phyloP scores from a whole-genome alignment of 2,113 vertebrate genomes.

The Coturnix japonica region DNA sequence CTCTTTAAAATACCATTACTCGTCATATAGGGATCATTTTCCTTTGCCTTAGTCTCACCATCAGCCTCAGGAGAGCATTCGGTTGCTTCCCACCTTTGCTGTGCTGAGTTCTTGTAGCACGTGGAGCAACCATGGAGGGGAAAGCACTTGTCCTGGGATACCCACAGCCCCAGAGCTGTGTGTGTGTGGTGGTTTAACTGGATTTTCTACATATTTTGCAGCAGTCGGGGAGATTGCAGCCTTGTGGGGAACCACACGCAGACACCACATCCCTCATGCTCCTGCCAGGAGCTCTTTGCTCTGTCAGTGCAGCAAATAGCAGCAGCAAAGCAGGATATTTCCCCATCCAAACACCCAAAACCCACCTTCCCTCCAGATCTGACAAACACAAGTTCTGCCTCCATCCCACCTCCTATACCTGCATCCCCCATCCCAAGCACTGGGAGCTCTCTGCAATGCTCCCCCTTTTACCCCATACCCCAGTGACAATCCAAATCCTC shows the following conservation, averaged over 20 bases:
- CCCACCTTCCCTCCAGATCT: neutral
- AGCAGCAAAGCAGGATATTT: rapidly evolving
- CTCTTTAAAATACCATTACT: neutral
- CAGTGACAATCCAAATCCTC: neutral
- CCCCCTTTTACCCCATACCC: neutral
- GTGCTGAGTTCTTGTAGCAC: neutral
- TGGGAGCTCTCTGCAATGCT: neutral
- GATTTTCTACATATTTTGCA: neutral
- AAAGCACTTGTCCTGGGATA: neutral
- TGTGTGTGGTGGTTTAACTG: neutral
- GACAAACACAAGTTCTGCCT: neutral
- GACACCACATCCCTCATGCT: neutral
- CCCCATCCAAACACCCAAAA: neutral
- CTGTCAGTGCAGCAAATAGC: neutral
- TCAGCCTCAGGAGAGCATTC: neutral
- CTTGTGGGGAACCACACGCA: neutral
- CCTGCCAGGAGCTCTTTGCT: neutral
- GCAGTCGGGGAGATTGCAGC: neutral
- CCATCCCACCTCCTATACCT: neutral
- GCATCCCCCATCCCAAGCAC: neutral
- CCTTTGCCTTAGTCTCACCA: neutral
- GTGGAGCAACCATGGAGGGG: neutral
- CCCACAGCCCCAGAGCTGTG: neutral
- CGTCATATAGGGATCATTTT: neutral
- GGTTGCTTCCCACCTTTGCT: neutral